Base-by-base conservation (phyloP, 1,140 invertebrate species). In the Lepidurus arcticus region DNA sequence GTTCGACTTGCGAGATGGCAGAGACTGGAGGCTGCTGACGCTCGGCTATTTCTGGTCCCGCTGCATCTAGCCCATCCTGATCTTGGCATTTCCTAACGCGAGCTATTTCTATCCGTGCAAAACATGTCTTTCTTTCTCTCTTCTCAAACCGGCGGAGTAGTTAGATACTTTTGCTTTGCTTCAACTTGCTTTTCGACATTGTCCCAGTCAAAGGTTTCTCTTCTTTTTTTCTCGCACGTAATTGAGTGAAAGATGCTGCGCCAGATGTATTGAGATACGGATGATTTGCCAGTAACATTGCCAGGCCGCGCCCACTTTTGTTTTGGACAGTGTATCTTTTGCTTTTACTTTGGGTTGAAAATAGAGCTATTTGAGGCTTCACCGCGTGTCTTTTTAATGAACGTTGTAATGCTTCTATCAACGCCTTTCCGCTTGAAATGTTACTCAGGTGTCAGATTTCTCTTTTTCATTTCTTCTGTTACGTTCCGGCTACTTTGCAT, bases 61-160 rank as follows among this genome's bases (percentile, higher is more conserved):
- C 53, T 65, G 53, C 53, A 65, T 65, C 53, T 65, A 13, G 53
- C 53, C 53, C 53, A 21, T 65, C 53, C 53, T 65, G 53, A 21
- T 65, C 53, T 65, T 65, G 53, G 53, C 53, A 65, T 65, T 65
- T 65, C 13, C 53, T 13, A 11, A 65, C 53, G 53, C 53, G 53
- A 65, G 53, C 53, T 65, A 65, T 65, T 65, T 65, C 53, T 65
- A 65, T 65, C 53, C 53, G 53, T 65, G 53, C 53, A 65, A 65
- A 65, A 65, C 53, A 65, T 65, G 16, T 65, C 53, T 65, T 65
- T 65, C 53, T 65, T 65, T 65, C 53, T 65, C 53, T 7, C 53
- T 65, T 65, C 8, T 65, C 53, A n/a, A 65, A 65, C 16, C 53
- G 16, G 53, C 5, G 16, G 53, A 65, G 16, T 16, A 21, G 53